phyloP scores from a whole-genome alignment of 2,113 vertebrate species.

The Notechis scutatus region DNA sequence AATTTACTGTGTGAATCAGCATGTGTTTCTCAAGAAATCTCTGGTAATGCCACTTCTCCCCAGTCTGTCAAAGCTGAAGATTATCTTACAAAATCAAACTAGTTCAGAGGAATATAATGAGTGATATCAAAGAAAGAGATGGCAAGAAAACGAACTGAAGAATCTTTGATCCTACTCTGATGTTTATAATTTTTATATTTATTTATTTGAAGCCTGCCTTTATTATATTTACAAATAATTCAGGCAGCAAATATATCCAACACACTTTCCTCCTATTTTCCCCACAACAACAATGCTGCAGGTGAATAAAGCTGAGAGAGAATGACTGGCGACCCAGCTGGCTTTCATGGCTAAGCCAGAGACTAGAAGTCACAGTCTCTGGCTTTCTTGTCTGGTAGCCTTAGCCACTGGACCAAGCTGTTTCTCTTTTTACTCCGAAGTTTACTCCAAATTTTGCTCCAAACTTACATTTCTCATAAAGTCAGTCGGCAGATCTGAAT shows the following conservation, averaged over 20 bases:
- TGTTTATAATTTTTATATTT: background rate
- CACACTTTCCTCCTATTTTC: background rate
- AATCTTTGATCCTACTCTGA: background rate
- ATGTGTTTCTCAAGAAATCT: conserved; percentile 52
- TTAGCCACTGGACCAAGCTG: background rate
- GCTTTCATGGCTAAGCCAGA: background rate
- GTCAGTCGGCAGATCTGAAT: background rate
- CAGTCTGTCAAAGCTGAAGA: conserved; percentile 42
- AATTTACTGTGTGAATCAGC: conserved; percentile 36
- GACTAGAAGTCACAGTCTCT: background rate
- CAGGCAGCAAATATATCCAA: background rate
- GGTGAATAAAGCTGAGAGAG: background rate
- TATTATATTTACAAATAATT: background rate
- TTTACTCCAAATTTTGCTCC: background rate
- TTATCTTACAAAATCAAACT: conserved; percentile 50
- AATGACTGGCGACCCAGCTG: background rate
- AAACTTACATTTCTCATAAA: background rate
- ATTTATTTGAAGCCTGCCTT: background rate
- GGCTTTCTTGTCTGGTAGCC: background rate
- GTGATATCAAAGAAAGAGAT: background rate
- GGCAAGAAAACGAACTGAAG: background rate
- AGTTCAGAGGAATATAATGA: conserved; percentile 34
- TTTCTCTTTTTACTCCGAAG: background rate
- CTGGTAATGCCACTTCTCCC: conserved; percentile 34
- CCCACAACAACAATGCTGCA: background rate